A percentile compares a stretch with the other conserved stretches of the same genome.
Evolutionary conservation across 2,888 invertebrate species (phyloP).

Genomic region (Phlogophora meticulosa): DNA sequence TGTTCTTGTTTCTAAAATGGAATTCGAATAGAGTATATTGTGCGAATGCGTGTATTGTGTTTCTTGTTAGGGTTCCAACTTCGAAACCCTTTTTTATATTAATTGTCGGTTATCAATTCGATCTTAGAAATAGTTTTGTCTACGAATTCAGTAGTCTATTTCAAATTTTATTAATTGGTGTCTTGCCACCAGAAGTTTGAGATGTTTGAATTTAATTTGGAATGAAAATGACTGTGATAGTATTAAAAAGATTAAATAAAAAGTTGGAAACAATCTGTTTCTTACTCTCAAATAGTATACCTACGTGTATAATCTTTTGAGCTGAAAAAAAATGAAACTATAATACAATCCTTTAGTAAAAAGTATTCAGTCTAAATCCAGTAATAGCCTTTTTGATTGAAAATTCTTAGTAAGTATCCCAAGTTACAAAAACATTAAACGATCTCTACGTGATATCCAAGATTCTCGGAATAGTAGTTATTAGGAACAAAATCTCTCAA

Average conservation of each 20-base stretch:
- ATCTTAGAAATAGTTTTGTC: too few relatives aligned
- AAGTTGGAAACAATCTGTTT: neutral
- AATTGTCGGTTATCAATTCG: too few relatives aligned
- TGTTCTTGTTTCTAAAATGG: neutral
- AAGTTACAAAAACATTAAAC: constrained; percentile 16
- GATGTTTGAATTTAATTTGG: neutral
- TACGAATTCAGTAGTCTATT: too few relatives aligned
- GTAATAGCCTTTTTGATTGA: constrained; percentile 9
- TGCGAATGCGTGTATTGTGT: neutral
- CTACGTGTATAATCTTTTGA: neutral
- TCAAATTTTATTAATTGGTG: too few relatives aligned
- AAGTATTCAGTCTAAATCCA: neutral
- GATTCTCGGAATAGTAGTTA: neutral
- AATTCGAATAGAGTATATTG: neutral
- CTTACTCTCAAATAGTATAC: neutral
- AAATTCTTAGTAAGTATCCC: constrained; percentile 2
- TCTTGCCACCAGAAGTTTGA: neutral
- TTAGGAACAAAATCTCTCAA: neutral
- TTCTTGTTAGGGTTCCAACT: too few relatives aligned
- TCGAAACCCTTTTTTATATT: too few relatives aligned
- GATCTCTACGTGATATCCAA: constrained; percentile 19
- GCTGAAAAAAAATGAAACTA: neutral
- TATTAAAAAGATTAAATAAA: neutral
- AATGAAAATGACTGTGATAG: neutral
- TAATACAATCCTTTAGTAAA: neutral